Evolutionary conservation across 2,113 vertebrate genomes (phyloP).

Genomic region (Centrocercus urophasianus): DNA sequence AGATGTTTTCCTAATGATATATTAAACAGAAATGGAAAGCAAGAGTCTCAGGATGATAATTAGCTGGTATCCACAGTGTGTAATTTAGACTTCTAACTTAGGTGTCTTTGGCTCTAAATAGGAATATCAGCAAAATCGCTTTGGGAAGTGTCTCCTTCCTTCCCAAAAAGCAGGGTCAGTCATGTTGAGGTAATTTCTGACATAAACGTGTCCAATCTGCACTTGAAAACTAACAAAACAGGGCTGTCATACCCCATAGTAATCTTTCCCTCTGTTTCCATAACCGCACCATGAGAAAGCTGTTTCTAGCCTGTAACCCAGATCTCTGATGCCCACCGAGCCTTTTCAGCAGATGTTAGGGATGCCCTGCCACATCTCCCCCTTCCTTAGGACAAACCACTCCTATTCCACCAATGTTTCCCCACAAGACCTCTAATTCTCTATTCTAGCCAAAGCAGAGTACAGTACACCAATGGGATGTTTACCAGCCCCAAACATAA

Average conservation of each 20-base stretch:
- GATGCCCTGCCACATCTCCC: neutral
- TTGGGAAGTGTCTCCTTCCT: neutral
- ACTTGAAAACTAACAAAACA: neutral
- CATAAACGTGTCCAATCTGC: neutral
- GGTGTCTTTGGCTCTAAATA: neutral
- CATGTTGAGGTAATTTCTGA: neutral
- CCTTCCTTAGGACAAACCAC: neutral
- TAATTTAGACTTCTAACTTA: neutral
- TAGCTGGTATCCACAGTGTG: neutral
- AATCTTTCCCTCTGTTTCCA: neutral
- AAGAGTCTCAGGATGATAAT: neutral
- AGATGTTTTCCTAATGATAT: neutral
- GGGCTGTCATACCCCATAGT: neutral
- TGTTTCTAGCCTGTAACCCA: neutral
- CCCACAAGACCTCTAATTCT: neutral
- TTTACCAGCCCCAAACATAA: neutral
- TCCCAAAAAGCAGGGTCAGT: neutral
- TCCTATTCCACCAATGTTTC: neutral
- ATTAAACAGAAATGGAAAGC: slow-evolving; percentile 18
- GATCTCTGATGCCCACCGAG: neutral
- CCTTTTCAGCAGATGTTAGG: neutral
- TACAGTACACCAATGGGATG: neutral
- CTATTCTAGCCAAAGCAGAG: neutral
- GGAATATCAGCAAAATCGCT: neutral
- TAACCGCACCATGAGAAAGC: neutral